Evolutionary conservation across 2,797 vertebrate species (phyloP).

Genomic region (Coccyzus lansbergi): DNA sequence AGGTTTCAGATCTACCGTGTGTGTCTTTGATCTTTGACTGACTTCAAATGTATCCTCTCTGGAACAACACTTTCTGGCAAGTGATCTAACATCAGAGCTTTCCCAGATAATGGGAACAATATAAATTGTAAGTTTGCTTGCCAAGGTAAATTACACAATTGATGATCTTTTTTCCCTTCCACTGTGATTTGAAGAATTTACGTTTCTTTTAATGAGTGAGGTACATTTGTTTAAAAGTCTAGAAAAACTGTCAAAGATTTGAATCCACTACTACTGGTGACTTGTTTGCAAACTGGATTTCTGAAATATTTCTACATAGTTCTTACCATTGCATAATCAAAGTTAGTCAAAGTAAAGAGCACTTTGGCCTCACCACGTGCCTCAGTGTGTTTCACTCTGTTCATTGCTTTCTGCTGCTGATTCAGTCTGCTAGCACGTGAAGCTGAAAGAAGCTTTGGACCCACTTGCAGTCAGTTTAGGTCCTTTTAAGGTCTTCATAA

Average conservation of each 20-base stretch:
- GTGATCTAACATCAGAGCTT: neutral
- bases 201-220: neutral
- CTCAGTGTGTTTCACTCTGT: neutral
- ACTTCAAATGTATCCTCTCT: neutral
- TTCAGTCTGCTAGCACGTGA: neutral
- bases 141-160: neutral
- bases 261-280: neutral
- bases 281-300: neutral
- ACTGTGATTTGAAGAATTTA: neutral
- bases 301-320: neutral
- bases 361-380: fast-evolving
- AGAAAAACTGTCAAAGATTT: neutral
- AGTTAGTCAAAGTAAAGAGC: neutral
- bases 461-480: neutral
- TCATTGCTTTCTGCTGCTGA: neutral
- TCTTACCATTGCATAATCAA: neutral
- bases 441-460: neutral
- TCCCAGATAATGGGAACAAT: neutral
- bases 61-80: neutral
- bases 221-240: neutral
- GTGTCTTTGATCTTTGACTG: neutral
- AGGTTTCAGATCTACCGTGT: fast-evolving
- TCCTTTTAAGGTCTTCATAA: neutral
- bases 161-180: neutral
- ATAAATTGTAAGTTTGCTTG: neutral